Evolutionary conservation across 2,888 invertebrate species (phyloP).

Genomic region (Epirrita christyi): DNA sequence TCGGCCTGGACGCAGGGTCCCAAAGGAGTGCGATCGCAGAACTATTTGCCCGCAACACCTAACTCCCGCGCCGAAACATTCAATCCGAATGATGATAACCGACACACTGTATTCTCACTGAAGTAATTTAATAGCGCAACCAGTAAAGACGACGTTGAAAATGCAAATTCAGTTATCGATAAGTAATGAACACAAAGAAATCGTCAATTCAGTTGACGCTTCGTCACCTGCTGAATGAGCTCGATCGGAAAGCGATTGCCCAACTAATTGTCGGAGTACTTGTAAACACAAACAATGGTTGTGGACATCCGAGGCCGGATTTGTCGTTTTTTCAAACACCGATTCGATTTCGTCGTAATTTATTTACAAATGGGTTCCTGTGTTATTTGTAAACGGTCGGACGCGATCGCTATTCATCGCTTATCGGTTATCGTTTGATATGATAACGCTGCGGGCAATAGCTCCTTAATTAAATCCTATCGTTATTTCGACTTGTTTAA

Average conservation of each 20-base stretch:
- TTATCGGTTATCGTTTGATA: slow-evolving; percentile 49
- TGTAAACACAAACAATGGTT: slow-evolving; percentile 71
- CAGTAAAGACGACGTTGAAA: slow-evolving; percentile 55
- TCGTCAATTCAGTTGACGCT: slow-evolving; percentile 57
- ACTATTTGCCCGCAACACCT: slow-evolving; percentile 71
- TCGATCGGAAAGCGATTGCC: slow-evolving; percentile 66
- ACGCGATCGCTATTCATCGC: slow-evolving; percentile 40
- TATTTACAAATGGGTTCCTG: slow-evolving; percentile 61
- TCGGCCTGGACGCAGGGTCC: slow-evolving; percentile 55
- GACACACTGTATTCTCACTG: slow-evolving; percentile 47
- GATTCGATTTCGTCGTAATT: slow-evolving; percentile 57
- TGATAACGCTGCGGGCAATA: slow-evolving; percentile 44
- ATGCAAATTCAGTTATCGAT: slow-evolving; percentile 57
- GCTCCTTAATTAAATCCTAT: slow-evolving; percentile 41
- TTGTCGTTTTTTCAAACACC: slow-evolving; percentile 55
- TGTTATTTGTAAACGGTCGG: slow-evolving; percentile 51
- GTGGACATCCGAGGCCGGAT: slow-evolving; percentile 61
- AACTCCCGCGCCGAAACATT: slow-evolving; percentile 61
- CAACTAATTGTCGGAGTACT: slow-evolving; percentile 68
- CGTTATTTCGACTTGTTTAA: slow-evolving; percentile 37
- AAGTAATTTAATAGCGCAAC: slow-evolving; percentile 38
- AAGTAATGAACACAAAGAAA: slow-evolving; percentile 56
- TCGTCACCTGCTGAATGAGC: slow-evolving; percentile 65
- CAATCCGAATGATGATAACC: slow-evolving; percentile 48
- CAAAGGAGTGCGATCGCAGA: slow-evolving; percentile 58